A percentile compares a stretch with the other conserved stretches of the same genome.
phyloP scores from a whole-genome alignment of 2,113 vertebrate genomes.

The Nanorana parkeri region DNA sequence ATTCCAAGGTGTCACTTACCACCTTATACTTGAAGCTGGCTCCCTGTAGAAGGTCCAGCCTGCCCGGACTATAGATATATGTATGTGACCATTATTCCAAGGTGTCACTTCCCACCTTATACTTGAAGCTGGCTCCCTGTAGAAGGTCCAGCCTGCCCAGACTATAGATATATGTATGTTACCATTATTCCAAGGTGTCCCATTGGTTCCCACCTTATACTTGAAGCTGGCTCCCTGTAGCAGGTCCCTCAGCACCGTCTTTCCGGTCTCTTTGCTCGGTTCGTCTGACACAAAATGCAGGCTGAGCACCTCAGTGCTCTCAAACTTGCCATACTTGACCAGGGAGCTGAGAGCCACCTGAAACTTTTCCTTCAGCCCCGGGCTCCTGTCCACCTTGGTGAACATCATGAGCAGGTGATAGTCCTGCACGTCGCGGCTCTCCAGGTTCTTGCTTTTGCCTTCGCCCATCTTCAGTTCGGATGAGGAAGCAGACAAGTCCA shows the following conservation, averaged over 20 bases:
- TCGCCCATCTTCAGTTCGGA: slow-evolving; percentile 48
- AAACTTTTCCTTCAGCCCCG: slow-evolving; percentile 80
- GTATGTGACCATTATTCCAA: too few relatives aligned
- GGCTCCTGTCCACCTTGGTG: slow-evolving; percentile 85
- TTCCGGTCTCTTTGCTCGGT: slow-evolving; percentile 80
- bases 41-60: slow-evolving; percentile 53
- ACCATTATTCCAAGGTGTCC: too few relatives aligned
- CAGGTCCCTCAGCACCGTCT: slow-evolving; percentile 79
- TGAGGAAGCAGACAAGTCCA: slow-evolving; percentile 33
- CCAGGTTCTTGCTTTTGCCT: slow-evolving; percentile 38
- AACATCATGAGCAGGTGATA: slow-evolving; percentile 92
- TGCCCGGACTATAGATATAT: neutral
- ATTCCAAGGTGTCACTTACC: neutral
- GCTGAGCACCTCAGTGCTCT: slow-evolving; percentile 76
- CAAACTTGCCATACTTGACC: slow-evolving; percentile 69
- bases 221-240: slow-evolving; percentile 80
- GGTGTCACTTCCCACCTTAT: slow-evolving; percentile 65
- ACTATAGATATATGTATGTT: too few relatives aligned
- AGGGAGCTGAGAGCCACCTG: slow-evolving; percentile 72
- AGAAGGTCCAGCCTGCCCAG: neutral
- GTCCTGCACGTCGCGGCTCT: slow-evolving; percentile 57
- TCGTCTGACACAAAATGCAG: slow-evolving; percentile 71
- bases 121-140: slow-evolving; percentile 65
- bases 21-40: slow-evolving; percentile 68
- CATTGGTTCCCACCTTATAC: slow-evolving; percentile 78